Conservation (phyloP, 2,797 vertebrate species). For the Falco naumanni region DNA sequence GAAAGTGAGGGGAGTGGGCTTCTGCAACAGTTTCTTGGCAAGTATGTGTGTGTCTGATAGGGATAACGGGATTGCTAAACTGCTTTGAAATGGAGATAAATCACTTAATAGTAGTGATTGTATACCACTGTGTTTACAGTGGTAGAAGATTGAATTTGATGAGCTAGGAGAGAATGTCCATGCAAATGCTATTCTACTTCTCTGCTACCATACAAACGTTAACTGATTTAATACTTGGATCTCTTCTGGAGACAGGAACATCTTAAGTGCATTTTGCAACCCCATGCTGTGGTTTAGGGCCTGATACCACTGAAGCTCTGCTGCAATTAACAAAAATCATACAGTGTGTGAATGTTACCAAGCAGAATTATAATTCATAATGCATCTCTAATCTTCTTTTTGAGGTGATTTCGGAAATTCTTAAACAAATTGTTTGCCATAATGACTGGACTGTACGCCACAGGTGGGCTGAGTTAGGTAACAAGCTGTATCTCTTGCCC, state of each 20-base stretch:
- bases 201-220: background rate
- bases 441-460: background rate
- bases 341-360: fast-evolving
- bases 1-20: background rate
- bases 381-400: background rate
- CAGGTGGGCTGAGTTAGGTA: background rate
- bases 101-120: background rate
- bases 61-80: background rate
- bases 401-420: background rate
- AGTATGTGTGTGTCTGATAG: background rate
- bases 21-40: background rate
- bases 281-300: background rate
- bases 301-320: background rate
- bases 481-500: background rate
- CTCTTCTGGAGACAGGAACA: background rate
- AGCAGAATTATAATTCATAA: background rate
- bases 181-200: background rate
- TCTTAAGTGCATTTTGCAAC: background rate
- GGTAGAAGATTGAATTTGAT: background rate
- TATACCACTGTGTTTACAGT: background rate
- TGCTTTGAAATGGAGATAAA: background rate
- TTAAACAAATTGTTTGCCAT: background rate
- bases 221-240: background rate
- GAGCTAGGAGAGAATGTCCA: background rate
- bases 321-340: background rate